Conservation (phyloP, 53 echinoderm and acorn worm species). For the Holothuria scabra region DNA sequence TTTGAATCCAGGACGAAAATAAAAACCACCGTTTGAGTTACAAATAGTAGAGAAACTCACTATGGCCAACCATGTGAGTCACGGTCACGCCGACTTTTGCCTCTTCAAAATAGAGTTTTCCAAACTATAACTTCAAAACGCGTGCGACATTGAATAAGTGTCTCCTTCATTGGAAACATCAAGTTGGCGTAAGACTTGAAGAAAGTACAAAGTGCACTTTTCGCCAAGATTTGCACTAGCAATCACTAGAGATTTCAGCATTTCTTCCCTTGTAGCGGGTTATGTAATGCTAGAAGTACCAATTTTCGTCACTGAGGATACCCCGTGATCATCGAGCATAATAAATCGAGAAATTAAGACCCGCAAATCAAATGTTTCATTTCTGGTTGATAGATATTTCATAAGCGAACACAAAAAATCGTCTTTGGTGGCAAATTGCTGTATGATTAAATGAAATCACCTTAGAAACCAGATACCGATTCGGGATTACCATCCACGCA, state of each 20-base stretch:
- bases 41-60: too few species aligned
- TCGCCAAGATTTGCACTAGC: not conserved
- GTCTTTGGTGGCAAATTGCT: constrained; percentile 31
- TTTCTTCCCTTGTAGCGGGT: constrained; percentile 9
- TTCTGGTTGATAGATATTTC: constrained; percentile 21
- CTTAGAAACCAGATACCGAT: constrained; percentile 17
- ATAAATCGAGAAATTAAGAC: constrained; percentile 8
- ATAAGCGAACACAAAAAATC: not conserved
- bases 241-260: not conserved
- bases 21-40: too few species aligned
- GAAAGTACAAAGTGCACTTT: not conserved
- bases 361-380: constrained; percentile 6
- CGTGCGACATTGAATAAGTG: too few species aligned
- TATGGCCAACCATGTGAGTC: too few species aligned
- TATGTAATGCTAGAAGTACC: constrained; percentile 9
- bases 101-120: too few species aligned
- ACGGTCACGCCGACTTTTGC: too few species aligned
- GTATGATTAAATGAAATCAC: constrained; percentile 43
- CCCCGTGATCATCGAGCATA: constrained; percentile 15
- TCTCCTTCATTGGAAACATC: too few species aligned
- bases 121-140: too few species aligned
- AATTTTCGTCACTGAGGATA: constrained; percentile 10
- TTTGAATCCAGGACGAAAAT: too few species aligned
- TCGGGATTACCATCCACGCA: not conserved
- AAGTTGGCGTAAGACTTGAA: too few species aligned